Evolutionary conservation across 2,888 invertebrate genomes (phyloP).

Genomic region (Andrena flavipes): DNA sequence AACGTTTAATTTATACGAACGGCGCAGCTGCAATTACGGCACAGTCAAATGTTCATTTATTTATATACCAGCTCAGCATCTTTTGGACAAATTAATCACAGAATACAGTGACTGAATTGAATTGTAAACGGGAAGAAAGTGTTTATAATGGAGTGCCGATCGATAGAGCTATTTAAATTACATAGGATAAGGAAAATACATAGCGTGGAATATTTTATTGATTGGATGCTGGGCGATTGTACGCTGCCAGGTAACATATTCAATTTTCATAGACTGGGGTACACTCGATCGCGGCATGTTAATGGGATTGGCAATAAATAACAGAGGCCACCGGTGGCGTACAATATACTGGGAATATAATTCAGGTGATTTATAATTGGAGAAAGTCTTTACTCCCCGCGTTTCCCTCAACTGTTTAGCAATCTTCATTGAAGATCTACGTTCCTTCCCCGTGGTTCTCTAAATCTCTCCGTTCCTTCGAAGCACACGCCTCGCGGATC

Average conservation of each 20-base stretch:
- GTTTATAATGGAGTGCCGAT: neutral
- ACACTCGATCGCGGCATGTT: slow-evolving; percentile 13
- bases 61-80: neutral
- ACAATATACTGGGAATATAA: neutral
- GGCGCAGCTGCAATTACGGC: slow-evolving; percentile 5
- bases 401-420: too few species aligned
- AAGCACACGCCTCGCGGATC: neutral
- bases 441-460: neutral
- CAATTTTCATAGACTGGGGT: slow-evolving; percentile 1
- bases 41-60: slow-evolving; percentile 5
- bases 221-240: neutral
- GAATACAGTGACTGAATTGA: neutral
- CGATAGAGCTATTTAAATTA: slow-evolving; percentile 23
- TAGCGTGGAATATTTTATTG: slow-evolving; percentile 29
- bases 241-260: slow-evolving; percentile 12
- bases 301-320: slow-evolving; percentile 1
- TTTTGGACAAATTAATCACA: slow-evolving; percentile 22
- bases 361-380: neutral
- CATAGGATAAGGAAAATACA: neutral
- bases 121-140: neutral
- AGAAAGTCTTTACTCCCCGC: neutral
- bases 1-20: slow-evolving; percentile 26
- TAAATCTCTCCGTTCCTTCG: neutral
- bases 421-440: too few species aligned
- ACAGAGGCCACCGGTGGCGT: slow-evolving; percentile 1